Evolutionary conservation across 2,888 invertebrate genomes (phyloP), one percentile per base, ranked within the genome.

Genomic region (Nomada goodeniana): DNA sequence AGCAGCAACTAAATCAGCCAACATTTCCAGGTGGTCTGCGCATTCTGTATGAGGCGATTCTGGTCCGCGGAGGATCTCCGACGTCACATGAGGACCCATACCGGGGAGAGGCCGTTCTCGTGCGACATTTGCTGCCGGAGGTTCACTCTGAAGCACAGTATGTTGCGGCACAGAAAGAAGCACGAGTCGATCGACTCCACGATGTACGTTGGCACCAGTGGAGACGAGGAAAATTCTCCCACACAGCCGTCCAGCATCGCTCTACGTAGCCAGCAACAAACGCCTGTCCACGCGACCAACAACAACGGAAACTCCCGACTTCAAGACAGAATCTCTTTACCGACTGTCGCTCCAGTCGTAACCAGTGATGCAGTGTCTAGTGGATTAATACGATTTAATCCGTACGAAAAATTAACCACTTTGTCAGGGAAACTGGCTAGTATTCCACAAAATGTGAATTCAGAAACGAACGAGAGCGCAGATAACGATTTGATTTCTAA

Each of bases 41-140:
- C 98, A 0, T 98, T 98, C 92, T 99, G 98, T 93, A 95, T 98
- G 92, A 97, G 98, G 82, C 96, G 98, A 64, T 98, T 98, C 94
- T 98, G 98, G 98, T 98, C 98, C 0, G 97, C 98, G 0, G 98
- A 98, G 93, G 98, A 99, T 93, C 94, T 98, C 7, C 95, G 98
- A 0, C 96, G 98, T 0, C 99, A 99, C 94, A 98, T 98, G 98
- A 95, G 98, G 26, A 98, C 98, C 0, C 98, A 99, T 93, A 97
- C 98, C 0, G 98, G 98, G 0, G 98, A 98, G 92, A 94, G 98
- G 1, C 98, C 98, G 0, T 98, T 98, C 93, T 97, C 97, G 79
- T 98, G 98, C 92, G 98, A 98, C 93, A 96, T 98, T 60, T 98
- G 98, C 93, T 94, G 97, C 53, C 95, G 98, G 9, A 96, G 97